Conservation (phyloP, 2,888 invertebrate genomes). For the Nipponacmea schrenckii region DNA sequence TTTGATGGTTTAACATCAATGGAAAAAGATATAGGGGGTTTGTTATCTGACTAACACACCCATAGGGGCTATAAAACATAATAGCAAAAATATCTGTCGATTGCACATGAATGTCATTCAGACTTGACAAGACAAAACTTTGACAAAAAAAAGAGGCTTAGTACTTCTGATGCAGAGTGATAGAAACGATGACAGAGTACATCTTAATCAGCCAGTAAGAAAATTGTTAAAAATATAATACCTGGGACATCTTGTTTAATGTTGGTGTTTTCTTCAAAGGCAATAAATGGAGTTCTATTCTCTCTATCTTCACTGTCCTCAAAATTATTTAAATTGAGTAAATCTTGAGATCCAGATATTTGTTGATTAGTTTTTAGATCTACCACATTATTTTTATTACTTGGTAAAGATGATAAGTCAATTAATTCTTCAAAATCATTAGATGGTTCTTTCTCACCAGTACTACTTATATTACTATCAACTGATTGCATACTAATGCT, state of each 20-base stretch:
- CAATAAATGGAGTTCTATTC: constrained; percentile 50
- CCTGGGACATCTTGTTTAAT: constrained; percentile 58
- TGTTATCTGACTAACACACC: too few relatives aligned
- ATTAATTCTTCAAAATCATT: constrained; percentile 56
- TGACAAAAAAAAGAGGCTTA: too few relatives aligned
- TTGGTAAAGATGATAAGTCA: constrained; percentile 49
- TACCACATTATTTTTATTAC: constrained; percentile 36
- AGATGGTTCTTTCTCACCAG: constrained; percentile 11
- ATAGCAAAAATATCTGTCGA: too few relatives aligned
- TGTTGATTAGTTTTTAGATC: constrained; percentile 32
- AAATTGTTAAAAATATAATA: constrained; percentile 24
- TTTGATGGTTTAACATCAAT: too few relatives aligned
- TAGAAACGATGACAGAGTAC: too few relatives aligned
- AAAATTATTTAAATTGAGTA: constrained; percentile 49
- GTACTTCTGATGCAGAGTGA: too few relatives aligned
- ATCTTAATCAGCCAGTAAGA: too few relatives aligned
- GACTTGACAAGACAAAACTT: too few relatives aligned
- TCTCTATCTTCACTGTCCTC: constrained; percentile 39
- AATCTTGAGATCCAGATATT: constrained; percentile 38
- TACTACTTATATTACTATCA: constrained; percentile 21
- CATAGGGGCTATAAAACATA: too few relatives aligned
- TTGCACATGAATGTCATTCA: too few relatives aligned
- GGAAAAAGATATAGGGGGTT: too few relatives aligned
- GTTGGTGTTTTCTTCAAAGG: constrained; percentile 59
- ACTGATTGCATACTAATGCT: constrained; percentile 36